Base-by-base conservation (phyloP, 2,888 invertebrate genomes). In the Parelbella ahira region DNA sequence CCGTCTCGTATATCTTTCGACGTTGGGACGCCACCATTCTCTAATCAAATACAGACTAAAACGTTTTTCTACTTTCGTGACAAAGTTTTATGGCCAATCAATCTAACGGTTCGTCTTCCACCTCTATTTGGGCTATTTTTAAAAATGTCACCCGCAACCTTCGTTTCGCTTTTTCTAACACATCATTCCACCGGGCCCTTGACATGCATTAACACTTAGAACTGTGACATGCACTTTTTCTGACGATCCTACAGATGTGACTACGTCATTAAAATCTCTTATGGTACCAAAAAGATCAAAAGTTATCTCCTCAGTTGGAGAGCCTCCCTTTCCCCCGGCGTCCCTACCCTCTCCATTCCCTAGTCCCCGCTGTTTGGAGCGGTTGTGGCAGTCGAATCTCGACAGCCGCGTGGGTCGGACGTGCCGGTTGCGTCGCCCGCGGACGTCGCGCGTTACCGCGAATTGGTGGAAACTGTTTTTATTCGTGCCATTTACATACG, bases 181-280 rank as follows among this genome's bases (percentile, higher is more conserved):
- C 80, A 63, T 78, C 75, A 69, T 80, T 73, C 66, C 51, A 68
- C 65, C 69, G 63, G 81, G 79, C 77, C 77, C 80, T 82, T 79
- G 80, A 84, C 83, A 84, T 79, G 84, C 78, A 84, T 87, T 86
- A 83, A 86, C 86, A 86, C 86, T 83, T 82, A 82, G 62, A 12
- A 20, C 25, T 41, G 39, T 39, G 57, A 62, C 59, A 72, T 67
- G 73, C 66, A 76, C 74, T 84, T 86, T 86, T 86, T 87, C 79
- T 76, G 67, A 69, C 58, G 62, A 67, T 70, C 69, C 63, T 74
- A 79, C 86, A 84, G 82, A 82, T 86, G 83, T 76, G 80, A 68
- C 74, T 75, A 77, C 79, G 76, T 84, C 86, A 86, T 87, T 86
- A 83, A 83, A 86, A 83, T 82, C 81, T 76, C 72, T 80, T 79